These are phyloP conservation scores for Ennomos erosarius DNA, from an alignment of 2,888 invertebrate species.

Conservation along the genomic window DNA sequence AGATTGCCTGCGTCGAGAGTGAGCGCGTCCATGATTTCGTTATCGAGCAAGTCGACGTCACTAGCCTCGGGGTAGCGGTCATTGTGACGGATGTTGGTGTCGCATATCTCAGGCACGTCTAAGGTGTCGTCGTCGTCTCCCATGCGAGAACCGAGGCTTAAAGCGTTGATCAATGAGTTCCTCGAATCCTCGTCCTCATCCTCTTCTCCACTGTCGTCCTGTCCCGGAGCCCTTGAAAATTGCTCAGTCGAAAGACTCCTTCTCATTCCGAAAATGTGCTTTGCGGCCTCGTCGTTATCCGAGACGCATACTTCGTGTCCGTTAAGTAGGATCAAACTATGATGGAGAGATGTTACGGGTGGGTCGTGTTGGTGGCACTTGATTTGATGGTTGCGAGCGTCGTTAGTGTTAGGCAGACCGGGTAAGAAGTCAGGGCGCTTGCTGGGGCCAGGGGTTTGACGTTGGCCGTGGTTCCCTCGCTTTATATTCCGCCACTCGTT, in stretches of 20 bases:
- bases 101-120: conserved; percentile 54
- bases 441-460: conserved; percentile 10
- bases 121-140: conserved; percentile 44
- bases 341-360: conserved; percentile 54
- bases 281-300: conserved; percentile 56
- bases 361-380: conserved; percentile 40
- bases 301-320: conserved; percentile 29
- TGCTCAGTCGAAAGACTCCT: conserved; percentile 64
- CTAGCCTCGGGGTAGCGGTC: conserved; percentile 74
- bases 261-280: conserved; percentile 50
- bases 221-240: conserved; percentile 38
- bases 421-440: conserved; percentile 19
- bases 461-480: not conserved
- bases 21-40: conserved; percentile 71
- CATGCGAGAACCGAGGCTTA: conserved; percentile 51
- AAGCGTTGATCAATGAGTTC: conserved; percentile 48
- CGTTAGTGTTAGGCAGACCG: conserved; percentile 26
- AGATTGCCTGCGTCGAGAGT: conserved; percentile 70
- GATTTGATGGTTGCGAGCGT: conserved; percentile 43
- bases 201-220: conserved; percentile 1
- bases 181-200: conserved; percentile 37
- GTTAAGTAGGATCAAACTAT: conserved; percentile 59
- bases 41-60: conserved; percentile 71
- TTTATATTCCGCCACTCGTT: conserved; percentile 5
- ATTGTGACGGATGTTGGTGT: conserved; percentile 77